Conservation (phyloP, 2,113 vertebrate genomes). For the Bettongia penicillata region DNA sequence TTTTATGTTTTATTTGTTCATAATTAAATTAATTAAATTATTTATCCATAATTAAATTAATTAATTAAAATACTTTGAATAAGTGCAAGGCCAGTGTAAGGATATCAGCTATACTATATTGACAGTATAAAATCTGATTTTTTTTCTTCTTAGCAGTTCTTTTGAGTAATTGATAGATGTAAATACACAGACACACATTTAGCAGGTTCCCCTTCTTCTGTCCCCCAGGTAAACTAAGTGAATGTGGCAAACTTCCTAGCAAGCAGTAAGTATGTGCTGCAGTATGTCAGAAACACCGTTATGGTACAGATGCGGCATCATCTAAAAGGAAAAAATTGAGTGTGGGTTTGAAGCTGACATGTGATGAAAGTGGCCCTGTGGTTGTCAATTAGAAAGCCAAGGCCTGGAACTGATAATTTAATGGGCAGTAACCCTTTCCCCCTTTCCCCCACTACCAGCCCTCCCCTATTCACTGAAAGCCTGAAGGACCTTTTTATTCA, state of each 20-base stretch:
- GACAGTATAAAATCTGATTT: slow-evolving; percentile 44
- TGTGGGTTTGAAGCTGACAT: slow-evolving; percentile 93
- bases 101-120: not conserved
- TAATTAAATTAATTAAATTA: slow-evolving; percentile 51
- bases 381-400: slow-evolving; percentile 92
- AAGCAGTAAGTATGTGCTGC: slow-evolving; percentile 80
- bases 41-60: not conserved
- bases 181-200: slow-evolving; percentile 42
- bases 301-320: slow-evolving; percentile 89
- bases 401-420: slow-evolving; percentile 92
- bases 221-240: slow-evolving; percentile 61
- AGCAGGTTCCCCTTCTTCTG: slow-evolving; percentile 39
- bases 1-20: slow-evolving; percentile 48
- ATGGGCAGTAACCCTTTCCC: slow-evolving; percentile 83
- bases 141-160: slow-evolving; percentile 46
- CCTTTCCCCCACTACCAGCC: slow-evolving; percentile 67
- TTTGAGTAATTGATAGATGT: slow-evolving; percentile 65
- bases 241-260: slow-evolving; percentile 68
- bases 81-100: slow-evolving; percentile 49
- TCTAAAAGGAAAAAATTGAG: slow-evolving; percentile 92
- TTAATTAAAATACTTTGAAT: slow-evolving; percentile 44
- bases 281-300: slow-evolving; percentile 90
- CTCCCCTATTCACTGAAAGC: slow-evolving; percentile 77
- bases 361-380: slow-evolving; percentile 96
- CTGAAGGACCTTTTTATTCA: slow-evolving; percentile 86